These are phyloP conservation scores for Pollimyrus isidori DNA, from an alignment of 2,113 vertebrate genomes.

Conservation along the genomic window DNA sequence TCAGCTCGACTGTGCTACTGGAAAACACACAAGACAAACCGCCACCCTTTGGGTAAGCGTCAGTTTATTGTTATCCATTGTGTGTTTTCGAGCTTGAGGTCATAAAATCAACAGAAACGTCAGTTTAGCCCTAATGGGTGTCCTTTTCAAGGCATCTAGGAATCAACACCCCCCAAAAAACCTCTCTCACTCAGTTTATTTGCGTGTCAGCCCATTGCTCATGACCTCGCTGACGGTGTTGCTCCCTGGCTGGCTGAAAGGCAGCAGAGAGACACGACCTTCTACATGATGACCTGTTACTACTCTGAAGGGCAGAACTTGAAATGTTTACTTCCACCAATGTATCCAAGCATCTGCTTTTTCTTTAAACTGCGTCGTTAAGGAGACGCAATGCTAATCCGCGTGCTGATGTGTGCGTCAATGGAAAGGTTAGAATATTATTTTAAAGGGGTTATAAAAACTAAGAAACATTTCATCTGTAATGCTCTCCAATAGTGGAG, in stretches of 20 bases:
- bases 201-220: not conserved
- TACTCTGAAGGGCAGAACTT: not conserved
- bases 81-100: not conserved
- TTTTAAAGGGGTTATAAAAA: not conserved
- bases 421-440: not conserved
- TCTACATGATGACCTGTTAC: not conserved
- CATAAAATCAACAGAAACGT: not conserved
- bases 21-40: not conserved
- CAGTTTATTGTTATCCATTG: not conserved
- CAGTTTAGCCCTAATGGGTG: not conserved
- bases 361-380: not conserved
- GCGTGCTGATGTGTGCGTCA: not conserved
- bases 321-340: not conserved
- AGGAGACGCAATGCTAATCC: not conserved
- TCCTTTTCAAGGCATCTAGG: not conserved
- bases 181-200: not conserved
- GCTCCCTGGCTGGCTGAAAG: not conserved
- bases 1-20: not conserved
- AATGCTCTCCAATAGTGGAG: not conserved
- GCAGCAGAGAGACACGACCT: not conserved
- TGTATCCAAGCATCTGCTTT: not conserved
- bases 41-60: not conserved
- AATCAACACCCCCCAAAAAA: not conserved
- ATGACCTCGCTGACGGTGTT: not conserved
- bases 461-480: not conserved